These are phyloP conservation scores for Trypoxylus dichotomus DNA, from an alignment of 1,140 invertebrate species.

Conservation along the genomic window DNA sequence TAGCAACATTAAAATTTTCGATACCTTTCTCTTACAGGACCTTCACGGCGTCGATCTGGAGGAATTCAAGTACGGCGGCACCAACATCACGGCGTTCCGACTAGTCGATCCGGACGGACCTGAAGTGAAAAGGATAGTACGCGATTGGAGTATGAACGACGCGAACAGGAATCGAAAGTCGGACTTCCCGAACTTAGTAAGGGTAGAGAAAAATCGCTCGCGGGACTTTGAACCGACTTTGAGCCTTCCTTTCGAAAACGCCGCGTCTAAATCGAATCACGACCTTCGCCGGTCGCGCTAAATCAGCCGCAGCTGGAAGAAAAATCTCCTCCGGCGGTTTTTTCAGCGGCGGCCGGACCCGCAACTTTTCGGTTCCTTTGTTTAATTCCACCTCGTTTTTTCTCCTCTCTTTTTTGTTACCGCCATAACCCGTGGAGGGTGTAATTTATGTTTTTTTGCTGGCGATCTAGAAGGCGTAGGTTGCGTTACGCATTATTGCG, in stretches of 20 bases:
- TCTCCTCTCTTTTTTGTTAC: neutral
- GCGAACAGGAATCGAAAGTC: constrained; percentile 43
- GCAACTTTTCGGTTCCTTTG: neutral
- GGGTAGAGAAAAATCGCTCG: neutral
- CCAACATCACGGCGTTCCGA: constrained; percentile 89
- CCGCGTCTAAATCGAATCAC: neutral
- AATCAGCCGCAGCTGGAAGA: neutral
- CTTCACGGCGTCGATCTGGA: constrained; percentile 87
- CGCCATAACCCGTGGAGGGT: neutral
- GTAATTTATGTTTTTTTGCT: neutral
- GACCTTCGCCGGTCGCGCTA: neutral
- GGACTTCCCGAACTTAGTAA: constrained; percentile 33
- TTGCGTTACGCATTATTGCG: too few species aligned
- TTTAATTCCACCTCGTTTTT: constrained; percentile 8
- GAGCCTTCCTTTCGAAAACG: neutral
- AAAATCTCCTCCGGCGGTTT: neutral
- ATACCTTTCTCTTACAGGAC: constrained; percentile 62
- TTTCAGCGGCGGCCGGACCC: neutral
- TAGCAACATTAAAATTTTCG: too few species aligned
- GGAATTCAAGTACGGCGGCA: constrained; percentile 91
- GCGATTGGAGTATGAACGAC: constrained; percentile 66
- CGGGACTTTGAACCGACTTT: neutral
- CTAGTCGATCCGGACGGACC: constrained; percentile 76
- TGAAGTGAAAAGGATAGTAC: constrained; percentile 75
- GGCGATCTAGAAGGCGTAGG: too few species aligned